Evolutionary conservation across 2,113 vertebrate genomes (phyloP), one percentile per base, ranked within the genome.

Genomic region (Panthera tigris): DNA sequence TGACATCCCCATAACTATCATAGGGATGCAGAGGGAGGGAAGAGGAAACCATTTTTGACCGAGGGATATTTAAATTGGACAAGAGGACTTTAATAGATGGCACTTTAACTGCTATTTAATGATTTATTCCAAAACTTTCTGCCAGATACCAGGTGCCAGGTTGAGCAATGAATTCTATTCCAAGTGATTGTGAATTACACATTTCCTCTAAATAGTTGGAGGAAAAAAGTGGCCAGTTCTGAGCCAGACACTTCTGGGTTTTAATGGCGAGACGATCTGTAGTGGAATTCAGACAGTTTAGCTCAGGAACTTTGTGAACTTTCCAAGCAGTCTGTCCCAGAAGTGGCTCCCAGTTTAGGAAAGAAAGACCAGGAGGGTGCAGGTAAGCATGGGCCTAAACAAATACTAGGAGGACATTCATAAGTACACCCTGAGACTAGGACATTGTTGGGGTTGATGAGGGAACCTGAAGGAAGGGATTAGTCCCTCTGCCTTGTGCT

Each of bases 51-150:
- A 71, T 69, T 94, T 78, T 33, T 74, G 41, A n/a, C 25, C 45
- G 25, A 55, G 36, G 9, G 74, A 29, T 65, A 50, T 94, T 89
- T 92, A 78, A 95, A 79, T 19, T 78, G 91, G 73, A 50, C 81
- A 15, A 9, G 63, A 73, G 39, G 61, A 87, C 57, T 98, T 92
- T 79, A 90, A 52, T 68, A 92, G n/a, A 27, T 71, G 31, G 81
- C 74, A 3, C 9, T 78, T 94, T 76, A 88, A 87, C 52, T 14
- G 3, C 25, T 87, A 76, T 25, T 94, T 79, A 92, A 68, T 81
- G 39, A 81, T 96, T 83, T 87, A 92, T 90, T 80, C 29, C 33
- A 85, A 55, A 50, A 90, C n/a, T 84, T 94, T 36, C 57, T 93
- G 66, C 61, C 18, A 74, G 41, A 82, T 86, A 23, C 7, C 45